These are phyloP conservation scores for Urosaurus nigricauda DNA, from an alignment of 2,797 vertebrate species.

Conservation along the genomic window DNA sequence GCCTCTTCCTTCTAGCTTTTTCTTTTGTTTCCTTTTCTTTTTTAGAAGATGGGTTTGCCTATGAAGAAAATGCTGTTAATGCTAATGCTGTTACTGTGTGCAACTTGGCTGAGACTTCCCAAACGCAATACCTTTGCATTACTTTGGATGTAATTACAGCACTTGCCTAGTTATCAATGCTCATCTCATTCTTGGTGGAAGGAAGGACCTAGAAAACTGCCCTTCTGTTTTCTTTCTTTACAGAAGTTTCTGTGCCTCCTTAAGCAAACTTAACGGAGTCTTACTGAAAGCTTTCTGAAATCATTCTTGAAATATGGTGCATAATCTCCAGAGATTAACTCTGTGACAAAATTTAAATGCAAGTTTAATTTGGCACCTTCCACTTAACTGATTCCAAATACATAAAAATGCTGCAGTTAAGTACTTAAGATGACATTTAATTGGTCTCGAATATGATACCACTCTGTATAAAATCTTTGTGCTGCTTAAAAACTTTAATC, in stretches of 20 bases:
- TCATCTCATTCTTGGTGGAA: constrained; percentile 45
- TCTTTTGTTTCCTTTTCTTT: constrained; percentile 17
- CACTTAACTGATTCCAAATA: constrained; percentile 65
- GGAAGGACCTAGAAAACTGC: constrained; percentile 42
- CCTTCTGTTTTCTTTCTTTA: constrained; percentile 49
- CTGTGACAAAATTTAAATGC: constrained; percentile 65
- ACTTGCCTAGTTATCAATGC: constrained; percentile 55
- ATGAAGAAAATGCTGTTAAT: constrained; percentile 40
- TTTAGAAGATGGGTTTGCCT: constrained; percentile 38
- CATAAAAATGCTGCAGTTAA: constrained; percentile 55
- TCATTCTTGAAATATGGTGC: constrained; percentile 47
- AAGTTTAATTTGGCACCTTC: constrained; percentile 72
- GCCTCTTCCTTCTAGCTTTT: neutral
- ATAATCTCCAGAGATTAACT: constrained; percentile 71
- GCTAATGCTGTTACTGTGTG: constrained; percentile 36
- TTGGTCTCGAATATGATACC: constrained; percentile 60
- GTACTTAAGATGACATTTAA: constrained; percentile 72
- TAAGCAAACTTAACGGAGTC: constrained; percentile 50
- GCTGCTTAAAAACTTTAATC: constrained; percentile 69
- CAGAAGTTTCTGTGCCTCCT: constrained; percentile 40
- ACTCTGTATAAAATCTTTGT: constrained; percentile 57
- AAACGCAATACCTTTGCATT: constrained; percentile 50
- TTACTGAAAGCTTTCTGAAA: constrained; percentile 66
- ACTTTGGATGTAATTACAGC: constrained; percentile 59
- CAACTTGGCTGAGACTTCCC: constrained; percentile 49